Conservation (phyloP, 2,888 invertebrate genomes). For the Parnassius mnemosyne region DNA sequence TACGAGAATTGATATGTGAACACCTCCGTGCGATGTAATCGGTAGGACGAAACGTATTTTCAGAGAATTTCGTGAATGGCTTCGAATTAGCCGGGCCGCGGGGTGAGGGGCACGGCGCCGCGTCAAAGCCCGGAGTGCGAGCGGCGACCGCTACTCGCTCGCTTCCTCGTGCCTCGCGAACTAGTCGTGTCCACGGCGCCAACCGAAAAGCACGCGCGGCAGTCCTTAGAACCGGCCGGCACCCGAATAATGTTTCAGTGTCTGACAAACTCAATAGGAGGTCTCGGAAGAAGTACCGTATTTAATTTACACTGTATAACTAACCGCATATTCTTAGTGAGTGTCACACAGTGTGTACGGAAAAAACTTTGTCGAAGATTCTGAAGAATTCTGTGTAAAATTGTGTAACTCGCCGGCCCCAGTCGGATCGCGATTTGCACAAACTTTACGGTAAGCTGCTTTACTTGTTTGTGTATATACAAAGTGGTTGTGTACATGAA, state of each 20-base stretch:
- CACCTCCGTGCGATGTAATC: conserved; percentile 32
- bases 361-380: conserved; percentile 81
- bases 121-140: conserved; percentile 47
- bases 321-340: conserved; percentile 80
- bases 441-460: conserved; percentile 74
- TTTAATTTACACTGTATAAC: conserved; percentile 77
- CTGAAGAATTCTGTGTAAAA: conserved; percentile 80
- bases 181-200: conserved; percentile 76
- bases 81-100: conserved; percentile 54
- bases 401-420: conserved; percentile 77
- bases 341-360: conserved; percentile 80
- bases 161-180: conserved; percentile 40
- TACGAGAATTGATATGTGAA: conserved; percentile 26
- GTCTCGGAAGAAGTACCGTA: conserved; percentile 78
- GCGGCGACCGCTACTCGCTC: conserved; percentile 44
- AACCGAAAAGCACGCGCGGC: conserved; percentile 75
- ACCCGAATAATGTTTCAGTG: conserved; percentile 81
- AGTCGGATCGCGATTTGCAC: conserved; percentile 75
- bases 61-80: conserved; percentile 72
- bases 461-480: conserved; percentile 32
- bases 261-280: conserved; percentile 79
- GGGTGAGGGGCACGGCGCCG: conserved; percentile 41
- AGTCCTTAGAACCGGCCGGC: conserved; percentile 74
- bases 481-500: conserved; percentile 18
- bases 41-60: conserved; percentile 54